Conservation (phyloP, 2,888 invertebrate species). For the Lydus trimaculatus region DNA sequence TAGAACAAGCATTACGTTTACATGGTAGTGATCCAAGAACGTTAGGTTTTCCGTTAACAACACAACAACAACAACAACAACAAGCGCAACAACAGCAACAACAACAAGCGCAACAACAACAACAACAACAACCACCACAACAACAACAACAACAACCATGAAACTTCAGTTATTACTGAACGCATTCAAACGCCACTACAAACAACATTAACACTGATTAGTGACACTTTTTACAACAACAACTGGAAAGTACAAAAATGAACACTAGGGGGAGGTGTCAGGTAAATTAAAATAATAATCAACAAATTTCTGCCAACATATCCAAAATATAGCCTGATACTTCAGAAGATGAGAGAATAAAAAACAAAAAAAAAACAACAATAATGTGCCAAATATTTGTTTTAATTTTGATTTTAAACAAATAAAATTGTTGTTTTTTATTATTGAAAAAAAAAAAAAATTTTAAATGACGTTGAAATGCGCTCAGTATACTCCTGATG, state of each 20-base stretch:
- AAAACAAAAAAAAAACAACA: slow-evolving; percentile 10
- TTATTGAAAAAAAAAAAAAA: slow-evolving; percentile 36
- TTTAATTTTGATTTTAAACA: slow-evolving; percentile 25
- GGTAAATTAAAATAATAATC: neutral
- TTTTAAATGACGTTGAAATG: slow-evolving; percentile 28
- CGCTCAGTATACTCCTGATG: slow-evolving; percentile 52
- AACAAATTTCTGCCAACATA: neutral
- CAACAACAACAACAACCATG: slow-evolving; percentile 71
- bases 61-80: slow-evolving; percentile 64
- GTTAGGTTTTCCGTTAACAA: slow-evolving; percentile 74
- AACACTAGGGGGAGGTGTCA: slow-evolving; percentile 16
- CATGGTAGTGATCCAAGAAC: slow-evolving; percentile 81
- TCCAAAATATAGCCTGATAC: neutral
- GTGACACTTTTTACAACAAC: neutral
- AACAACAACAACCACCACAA: slow-evolving; percentile 62
- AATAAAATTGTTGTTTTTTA: slow-evolving; percentile 20
- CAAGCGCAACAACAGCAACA: slow-evolving; percentile 32
- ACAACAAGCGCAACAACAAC: slow-evolving; percentile 64
- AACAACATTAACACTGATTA: neutral
- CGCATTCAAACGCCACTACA: slow-evolving; percentile 44
- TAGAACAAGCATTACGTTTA: slow-evolving; percentile 83
- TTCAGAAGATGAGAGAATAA: neutral
- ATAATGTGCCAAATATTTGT: slow-evolving; percentile 48
- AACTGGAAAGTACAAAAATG: slow-evolving; percentile 35
- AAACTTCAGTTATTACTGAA: slow-evolving; percentile 84